Conservation (phyloP, 2,888 invertebrate genomes). For the Trachelus stipa region DNA sequence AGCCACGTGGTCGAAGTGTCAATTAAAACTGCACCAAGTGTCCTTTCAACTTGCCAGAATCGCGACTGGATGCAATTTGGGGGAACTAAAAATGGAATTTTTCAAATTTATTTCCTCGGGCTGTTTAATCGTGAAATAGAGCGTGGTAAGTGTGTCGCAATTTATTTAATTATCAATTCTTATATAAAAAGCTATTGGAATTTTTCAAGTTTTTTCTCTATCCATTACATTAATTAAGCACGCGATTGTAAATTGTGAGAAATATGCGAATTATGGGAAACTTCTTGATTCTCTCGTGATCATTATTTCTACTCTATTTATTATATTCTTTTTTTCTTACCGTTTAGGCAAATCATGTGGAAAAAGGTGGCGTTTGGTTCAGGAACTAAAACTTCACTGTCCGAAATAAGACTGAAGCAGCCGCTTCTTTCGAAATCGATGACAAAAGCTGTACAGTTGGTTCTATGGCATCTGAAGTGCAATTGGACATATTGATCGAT, state of each 20-base stretch:
- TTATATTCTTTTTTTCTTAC: constrained; percentile 54
- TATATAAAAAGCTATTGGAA: constrained; percentile 1
- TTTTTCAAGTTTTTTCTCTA: constrained; percentile 1
- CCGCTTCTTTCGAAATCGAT: constrained; percentile 52
- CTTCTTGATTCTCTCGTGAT: background rate
- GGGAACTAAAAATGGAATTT: constrained; percentile 64
- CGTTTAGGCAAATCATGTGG: constrained; percentile 74
- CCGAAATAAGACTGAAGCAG: constrained; percentile 48
- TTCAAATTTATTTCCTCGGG: background rate
- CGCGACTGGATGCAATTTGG: constrained; percentile 69
- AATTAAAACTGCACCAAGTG: constrained; percentile 80
- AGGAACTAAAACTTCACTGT: constrained; percentile 59
- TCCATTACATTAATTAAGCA: background rate
- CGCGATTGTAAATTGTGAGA: background rate
- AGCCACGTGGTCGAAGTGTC: constrained; percentile 75
- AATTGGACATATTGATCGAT: background rate
- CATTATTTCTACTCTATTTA: background rate
- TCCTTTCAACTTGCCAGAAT: constrained; percentile 82
- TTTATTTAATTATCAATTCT: constrained; percentile 3
- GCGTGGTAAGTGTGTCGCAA: background rate
- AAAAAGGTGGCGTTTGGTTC: constrained; percentile 75
- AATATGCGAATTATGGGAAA: background rate
- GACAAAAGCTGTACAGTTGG: constrained; percentile 56
- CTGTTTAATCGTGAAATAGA: background rate
- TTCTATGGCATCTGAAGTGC: constrained; percentile 35